Base-by-base conservation (phyloP, 2,113 vertebrate genomes). In the Apistogramma diplotaenia region DNA sequence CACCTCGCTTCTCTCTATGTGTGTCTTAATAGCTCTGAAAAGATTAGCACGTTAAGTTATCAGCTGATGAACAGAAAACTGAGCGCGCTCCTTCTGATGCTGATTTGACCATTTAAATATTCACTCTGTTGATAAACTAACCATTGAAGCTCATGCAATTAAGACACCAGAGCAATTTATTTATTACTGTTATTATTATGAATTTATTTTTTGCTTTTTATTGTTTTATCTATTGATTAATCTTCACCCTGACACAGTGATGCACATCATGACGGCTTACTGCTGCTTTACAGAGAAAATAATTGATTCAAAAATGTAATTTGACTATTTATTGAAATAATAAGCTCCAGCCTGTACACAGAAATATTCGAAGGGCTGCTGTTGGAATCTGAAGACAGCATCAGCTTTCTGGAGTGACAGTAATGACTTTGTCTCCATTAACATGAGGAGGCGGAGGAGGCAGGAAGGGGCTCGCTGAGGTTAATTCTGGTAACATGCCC, bases 381-480 rank as follows among this genome's bases (percentile, higher is more conserved):
- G 67, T 43, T 13, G 21, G 43, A 60, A 18, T 53, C 43, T 74
- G 46, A 61, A 61, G 25, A 55, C 77, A 23, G 19, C 40, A 49
- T 8, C 29, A 58, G 72, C 79, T 82, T 72, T 29, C 72, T 57
- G 53, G 19, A 67, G 53, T 29, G 79, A 67, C 79, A 67, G 73
- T 70, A 82, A 82, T 82, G 80, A 76, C 73, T 58, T 27, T 58
- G 73, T 49, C 73, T 70, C 60, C 61, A 76, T 76, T 82, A 82
- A 57, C 21, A 70, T 51, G 53, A 53, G 8, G 40, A 70, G 73
- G n/a, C 74, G 27, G 53, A 82, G 53, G 57, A 65, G 16, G 51
- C 40, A 43, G 56, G 78, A 74, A 59, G 25, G 19, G 29, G 79
- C 46, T 82, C 37, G 51, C 27, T 37, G 53, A 76, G 60, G 54